Evolutionary conservation across 1,140 invertebrate genomes (phyloP).

Genomic region (Drosophila pruinosa): DNA sequence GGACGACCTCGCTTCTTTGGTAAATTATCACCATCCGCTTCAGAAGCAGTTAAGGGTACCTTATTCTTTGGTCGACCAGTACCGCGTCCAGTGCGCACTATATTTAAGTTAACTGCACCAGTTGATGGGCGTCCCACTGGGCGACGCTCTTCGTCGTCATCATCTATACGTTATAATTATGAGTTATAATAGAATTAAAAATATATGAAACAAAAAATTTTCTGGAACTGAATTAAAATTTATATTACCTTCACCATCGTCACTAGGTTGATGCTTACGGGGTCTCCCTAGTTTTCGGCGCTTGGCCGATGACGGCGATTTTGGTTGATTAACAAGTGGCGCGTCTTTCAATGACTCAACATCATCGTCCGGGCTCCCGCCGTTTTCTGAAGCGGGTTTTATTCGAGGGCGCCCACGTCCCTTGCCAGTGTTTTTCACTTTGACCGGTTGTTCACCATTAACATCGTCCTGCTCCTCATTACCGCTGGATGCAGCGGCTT

Average conservation of each 20-base stretch:
- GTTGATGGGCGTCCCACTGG: constrained; percentile 60
- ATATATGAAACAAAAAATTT: not conserved
- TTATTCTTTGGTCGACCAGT: constrained; percentile 64
- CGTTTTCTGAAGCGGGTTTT: not conserved
- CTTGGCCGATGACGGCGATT: constrained; percentile 40
- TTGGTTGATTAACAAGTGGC: constrained; percentile 7
- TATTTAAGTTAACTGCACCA: constrained; percentile 69
- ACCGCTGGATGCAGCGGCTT: not conserved
- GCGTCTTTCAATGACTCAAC: constrained; percentile 15
- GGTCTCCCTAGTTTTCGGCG: constrained; percentile 54
- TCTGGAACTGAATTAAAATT: not conserved
- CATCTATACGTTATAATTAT: too few relatives aligned
- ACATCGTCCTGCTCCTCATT: not conserved
- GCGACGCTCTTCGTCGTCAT: constrained; percentile 46
- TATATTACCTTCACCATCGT: constrained; percentile 45
- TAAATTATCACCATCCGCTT: constrained; percentile 39
- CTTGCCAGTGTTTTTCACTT: constrained; percentile 25
- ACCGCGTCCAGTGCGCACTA: constrained; percentile 63
- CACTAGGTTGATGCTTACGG: constrained; percentile 59
- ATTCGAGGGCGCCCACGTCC: constrained; percentile 66
- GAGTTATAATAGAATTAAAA: not conserved
- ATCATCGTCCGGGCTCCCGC: constrained; percentile 29
- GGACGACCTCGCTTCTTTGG: constrained; percentile 68
- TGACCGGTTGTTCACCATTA: not conserved
- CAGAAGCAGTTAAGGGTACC: not conserved